Base-by-base conservation (phyloP, 1,140 invertebrate genomes). In the Wiebesia pumilae region DNA sequence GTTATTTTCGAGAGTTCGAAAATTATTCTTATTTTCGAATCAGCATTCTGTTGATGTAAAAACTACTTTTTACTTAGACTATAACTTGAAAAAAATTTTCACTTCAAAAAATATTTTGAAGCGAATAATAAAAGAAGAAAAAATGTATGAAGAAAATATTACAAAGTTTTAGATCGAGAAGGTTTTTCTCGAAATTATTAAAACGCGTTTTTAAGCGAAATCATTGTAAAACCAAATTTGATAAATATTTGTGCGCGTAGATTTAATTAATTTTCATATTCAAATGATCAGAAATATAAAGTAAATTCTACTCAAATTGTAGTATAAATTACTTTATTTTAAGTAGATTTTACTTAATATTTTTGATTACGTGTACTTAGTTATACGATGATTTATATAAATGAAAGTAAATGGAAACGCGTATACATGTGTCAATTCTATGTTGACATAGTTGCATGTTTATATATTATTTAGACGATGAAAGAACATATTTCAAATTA, bases 331-430 rank as follows among this genome's bases (percentile, higher is more conserved):
- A 69, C 47, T 51, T 54, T 19, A 35, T 35, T 30, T 38, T 67
- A 79, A n/a, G 77, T 69, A 85, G 75, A 85, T 78, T 54, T 80
- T 85, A 78, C 83, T 67, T 65, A 58, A 78, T 51, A 40, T 40
- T 67, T 81, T 81, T 81, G n/a, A 30, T 79, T 67, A 43, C 79
- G 54, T 67, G 38, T 81, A 81, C 67, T 81, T 81, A 67, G 58
- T 81, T 82, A 71, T 82, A 51, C 67, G 81, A 82, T 67, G 58
- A 81, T 81, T 81, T 65, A 67, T 47, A 54, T 12, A 47, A 43
- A n/a, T n/a, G n/a, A 43, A 67, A 43, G 51, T 65, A 62, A 33
- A 47, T 12, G 40, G 9, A 69, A 69, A 69, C 62, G 80, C 62
- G 71, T 43, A 65, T 65, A 80, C 0, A 35, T 24, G 2, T 65